These are phyloP conservation scores for Cerceris ruficornis DNA, from an alignment of 2,888 invertebrate genomes.

Conservation along the genomic window DNA sequence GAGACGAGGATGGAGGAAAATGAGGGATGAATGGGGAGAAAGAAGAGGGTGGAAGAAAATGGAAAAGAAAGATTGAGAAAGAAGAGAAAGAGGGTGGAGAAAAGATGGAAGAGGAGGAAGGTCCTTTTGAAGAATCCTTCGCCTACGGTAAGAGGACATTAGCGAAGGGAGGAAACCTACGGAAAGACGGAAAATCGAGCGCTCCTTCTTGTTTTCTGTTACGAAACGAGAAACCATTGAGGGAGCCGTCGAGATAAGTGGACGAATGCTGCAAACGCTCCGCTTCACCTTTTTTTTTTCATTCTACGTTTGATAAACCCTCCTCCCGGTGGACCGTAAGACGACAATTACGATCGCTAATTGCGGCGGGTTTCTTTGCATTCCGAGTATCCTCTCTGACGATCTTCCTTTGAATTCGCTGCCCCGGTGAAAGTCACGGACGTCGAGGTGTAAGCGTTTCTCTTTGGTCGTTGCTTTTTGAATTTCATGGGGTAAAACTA, in stretches of 20 bases:
- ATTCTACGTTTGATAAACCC: conserved; percentile 45
- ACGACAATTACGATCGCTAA: too few relatives aligned
- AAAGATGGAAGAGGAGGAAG: conserved; percentile 1
- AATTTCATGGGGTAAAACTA: too few relatives aligned
- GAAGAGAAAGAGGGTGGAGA: conserved; percentile 12
- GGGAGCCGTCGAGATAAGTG: conserved; percentile 32
- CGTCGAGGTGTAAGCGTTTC: too few relatives aligned
- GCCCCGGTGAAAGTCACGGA: too few relatives aligned
- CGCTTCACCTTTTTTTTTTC: conserved; percentile 23
- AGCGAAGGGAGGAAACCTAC: conserved; percentile 35
- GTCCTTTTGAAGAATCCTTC: conserved; percentile 41
- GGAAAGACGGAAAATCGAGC: conserved; percentile 4
- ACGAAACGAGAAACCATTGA: conserved; percentile 46
- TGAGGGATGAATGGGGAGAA: conserved; percentile 1
- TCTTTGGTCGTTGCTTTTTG: too few relatives aligned
- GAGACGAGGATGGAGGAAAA: conserved; percentile 26
- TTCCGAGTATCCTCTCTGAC: too few relatives aligned
- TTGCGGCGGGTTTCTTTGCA: too few relatives aligned
- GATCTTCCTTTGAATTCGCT: too few relatives aligned
- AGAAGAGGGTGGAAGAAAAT: background rate
- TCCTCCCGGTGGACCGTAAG: background rate
- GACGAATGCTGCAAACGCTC: conserved; percentile 21
- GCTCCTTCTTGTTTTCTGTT: conserved; percentile 12
- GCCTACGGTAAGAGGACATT: conserved; percentile 40
- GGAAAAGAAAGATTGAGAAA: background rate